phyloP scores from a whole-genome alignment of 2,888 invertebrate species.

The Coelopa pilipes region DNA sequence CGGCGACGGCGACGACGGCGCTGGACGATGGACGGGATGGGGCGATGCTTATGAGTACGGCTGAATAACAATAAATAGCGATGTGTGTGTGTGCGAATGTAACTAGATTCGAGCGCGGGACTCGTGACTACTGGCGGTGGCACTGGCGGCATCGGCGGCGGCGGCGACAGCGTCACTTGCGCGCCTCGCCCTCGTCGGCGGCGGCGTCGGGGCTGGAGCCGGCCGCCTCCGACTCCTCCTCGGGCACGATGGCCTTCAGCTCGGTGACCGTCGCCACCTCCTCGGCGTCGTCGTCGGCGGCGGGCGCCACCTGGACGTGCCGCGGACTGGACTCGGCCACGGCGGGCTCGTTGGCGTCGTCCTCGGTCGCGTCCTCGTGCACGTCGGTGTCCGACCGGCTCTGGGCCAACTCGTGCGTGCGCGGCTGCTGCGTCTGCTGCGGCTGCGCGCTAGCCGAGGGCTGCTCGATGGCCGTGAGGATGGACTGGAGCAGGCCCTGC shows the following conservation, averaged over 20 bases:
- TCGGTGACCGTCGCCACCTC: slow-evolving; percentile 47
- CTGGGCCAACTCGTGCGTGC: slow-evolving; percentile 47
- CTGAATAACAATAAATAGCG: neutral
- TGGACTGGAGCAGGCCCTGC: slow-evolving; percentile 82
- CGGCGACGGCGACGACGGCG: no score
- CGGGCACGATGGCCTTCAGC: slow-evolving; percentile 54
- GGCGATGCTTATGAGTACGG: no score
- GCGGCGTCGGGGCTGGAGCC: slow-evolving; percentile 27
- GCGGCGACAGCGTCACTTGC: neutral
- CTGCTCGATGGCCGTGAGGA: slow-evolving; percentile 84
- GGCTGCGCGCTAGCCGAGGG: slow-evolving; percentile 63
- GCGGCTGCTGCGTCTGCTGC: slow-evolving; percentile 42
- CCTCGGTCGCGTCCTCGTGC: slow-evolving; percentile 44
- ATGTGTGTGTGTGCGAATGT: neutral
- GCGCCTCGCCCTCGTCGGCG: slow-evolving; percentile 41
- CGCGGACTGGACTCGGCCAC: slow-evolving; percentile 44
- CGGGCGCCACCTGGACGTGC: slow-evolving; percentile 37
- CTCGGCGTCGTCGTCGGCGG: slow-evolving; percentile 42
- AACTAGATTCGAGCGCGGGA: neutral
- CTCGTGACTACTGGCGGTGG: neutral
- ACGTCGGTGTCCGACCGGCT: slow-evolving; percentile 56
- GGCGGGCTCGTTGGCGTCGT: slow-evolving; percentile 43
- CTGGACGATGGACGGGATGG: no score
- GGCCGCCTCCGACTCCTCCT: slow-evolving; percentile 29
- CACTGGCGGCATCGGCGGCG: slow-evolving; percentile 29